Conservation (phyloP, 2,797 vertebrate species). For the Allobates femoralis region DNA sequence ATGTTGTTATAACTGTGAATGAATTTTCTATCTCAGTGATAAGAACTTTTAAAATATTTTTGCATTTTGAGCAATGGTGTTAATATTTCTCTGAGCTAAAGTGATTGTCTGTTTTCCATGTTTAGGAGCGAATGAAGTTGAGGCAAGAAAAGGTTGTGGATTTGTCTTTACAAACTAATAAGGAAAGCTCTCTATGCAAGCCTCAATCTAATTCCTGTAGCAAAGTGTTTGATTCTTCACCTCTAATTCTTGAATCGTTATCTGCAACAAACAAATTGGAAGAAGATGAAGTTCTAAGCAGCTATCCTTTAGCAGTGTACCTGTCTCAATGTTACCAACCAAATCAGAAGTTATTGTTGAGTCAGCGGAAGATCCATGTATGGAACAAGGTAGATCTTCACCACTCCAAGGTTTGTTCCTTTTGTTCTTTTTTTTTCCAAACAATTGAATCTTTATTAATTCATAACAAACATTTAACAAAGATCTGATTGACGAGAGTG, state of each 20-base stretch:
- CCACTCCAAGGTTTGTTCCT: constrained; percentile 80
- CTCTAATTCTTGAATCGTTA: constrained; percentile 79
- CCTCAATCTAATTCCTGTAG: constrained; percentile 78
- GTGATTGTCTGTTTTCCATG: constrained; percentile 1
- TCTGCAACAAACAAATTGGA: constrained; percentile 83
- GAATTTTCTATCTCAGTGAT: too few relatives aligned
- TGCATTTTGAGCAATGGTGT: neutral
- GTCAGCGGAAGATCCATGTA: constrained; percentile 78
- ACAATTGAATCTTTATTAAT: neutral
- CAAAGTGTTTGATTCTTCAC: constrained; percentile 82
- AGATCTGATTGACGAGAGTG: too few relatives aligned
- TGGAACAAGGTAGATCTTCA: constrained; percentile 79
- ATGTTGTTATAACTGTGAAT: too few relatives aligned
- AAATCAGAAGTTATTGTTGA: constrained; percentile 82
- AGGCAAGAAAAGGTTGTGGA: constrained; percentile 89
- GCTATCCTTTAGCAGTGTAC: constrained; percentile 74
- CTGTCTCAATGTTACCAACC: constrained; percentile 77
- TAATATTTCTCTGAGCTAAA: neutral
- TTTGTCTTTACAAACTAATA: constrained; percentile 78
- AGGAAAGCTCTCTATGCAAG: constrained; percentile 69
- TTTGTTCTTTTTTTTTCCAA: neutral
- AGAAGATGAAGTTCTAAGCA: constrained; percentile 83
- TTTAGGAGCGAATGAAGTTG: constrained; percentile 90
- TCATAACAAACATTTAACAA: neutral
- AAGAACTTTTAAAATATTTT: too few relatives aligned